phyloP scores from a whole-genome alignment of 2,888 invertebrate genomes.

The Conops quadrifasciatus region DNA sequence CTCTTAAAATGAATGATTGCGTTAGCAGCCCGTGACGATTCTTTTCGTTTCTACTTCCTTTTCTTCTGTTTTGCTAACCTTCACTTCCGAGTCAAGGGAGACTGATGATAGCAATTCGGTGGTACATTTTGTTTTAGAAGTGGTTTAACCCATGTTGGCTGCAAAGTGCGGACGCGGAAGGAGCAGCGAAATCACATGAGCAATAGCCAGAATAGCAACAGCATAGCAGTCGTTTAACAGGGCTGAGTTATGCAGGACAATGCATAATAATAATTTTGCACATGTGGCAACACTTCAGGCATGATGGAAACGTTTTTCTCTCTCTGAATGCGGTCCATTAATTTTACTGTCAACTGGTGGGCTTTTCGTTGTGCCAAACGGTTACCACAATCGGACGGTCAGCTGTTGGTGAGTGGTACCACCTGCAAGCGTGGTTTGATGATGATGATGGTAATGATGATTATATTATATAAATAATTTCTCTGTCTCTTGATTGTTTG shows the following conservation, averaged over 20 bases:
- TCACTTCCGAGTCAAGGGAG: not conserved
- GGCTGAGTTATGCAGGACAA: slow-evolving; percentile 32
- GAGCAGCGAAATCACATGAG: not conserved
- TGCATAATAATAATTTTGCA: slow-evolving; percentile 38
- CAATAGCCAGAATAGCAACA: not conserved
- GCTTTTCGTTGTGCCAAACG: not conserved
- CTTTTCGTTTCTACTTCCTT: not conserved
- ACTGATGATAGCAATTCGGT: slow-evolving; percentile 17
- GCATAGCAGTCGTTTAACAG: not conserved
- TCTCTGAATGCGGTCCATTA: slow-evolving; percentile 38
- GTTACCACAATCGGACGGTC: not conserved
- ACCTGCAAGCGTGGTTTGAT: no score
- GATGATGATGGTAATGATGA: no score
- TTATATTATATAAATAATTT: no score
- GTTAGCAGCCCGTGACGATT: slow-evolving; percentile 25
- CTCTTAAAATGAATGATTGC: slow-evolving; percentile 34
- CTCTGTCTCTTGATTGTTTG: no score
- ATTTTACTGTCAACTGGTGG: slow-evolving; percentile 31
- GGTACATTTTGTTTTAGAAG: not conserved
- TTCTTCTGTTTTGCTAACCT: not conserved
- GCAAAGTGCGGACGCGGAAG: slow-evolving; percentile 1
- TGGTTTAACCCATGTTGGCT: not conserved
- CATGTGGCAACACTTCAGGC: slow-evolving; percentile 35
- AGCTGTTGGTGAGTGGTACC: no score
- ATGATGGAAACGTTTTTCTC: slow-evolving; percentile 37